Base-by-base conservation (phyloP, 1,140 invertebrate genomes). In the Akabosia matsudoensis region DNA sequence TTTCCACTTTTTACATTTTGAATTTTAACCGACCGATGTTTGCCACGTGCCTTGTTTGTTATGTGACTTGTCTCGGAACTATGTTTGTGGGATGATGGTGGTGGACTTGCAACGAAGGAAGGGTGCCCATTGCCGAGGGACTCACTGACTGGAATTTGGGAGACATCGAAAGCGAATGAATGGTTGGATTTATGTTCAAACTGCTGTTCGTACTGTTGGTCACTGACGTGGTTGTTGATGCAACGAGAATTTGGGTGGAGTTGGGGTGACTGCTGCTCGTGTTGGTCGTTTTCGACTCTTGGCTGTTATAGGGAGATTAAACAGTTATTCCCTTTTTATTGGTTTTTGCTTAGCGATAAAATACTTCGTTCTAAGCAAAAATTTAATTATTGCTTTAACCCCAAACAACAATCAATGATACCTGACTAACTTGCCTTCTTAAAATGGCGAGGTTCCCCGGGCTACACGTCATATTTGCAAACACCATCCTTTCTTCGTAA, bases 401-500 rank as follows among this genome's bases (percentile, higher is more conserved):
- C 7, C 37, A 45, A 45, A 45, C 37, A 45, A 45, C 37, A 18
- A 45, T 18, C 18, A 45, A 18, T 54, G 28, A 54, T 72, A 45
- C 22, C 86, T 45, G 37, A 83, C 86, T 85, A 73, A 88, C 88
- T 85, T 88, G 87, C 82, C 86, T 84, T 82, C 88, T 86, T 74
- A 88, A 85, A 78, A 88, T 86, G 33, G 87, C 86, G 54, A 89
- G 82, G 70, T 86, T 87, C 80, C 87, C 87, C 75, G 88, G 87
- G 74, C 86, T 87, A 79, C 85, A 87, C 2, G 87, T 84, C 84
- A 88, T 86, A 78, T 86, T 87, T 31, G 88, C 87, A 82, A 88
- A 88, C 70, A 89, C 85, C 84, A 88, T 86, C 56, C 88, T 80
- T 76, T 90, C 88, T 84, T 97, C 95, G 84, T 97, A 98, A 85